phyloP scores from a whole-genome alignment of 1,140 invertebrate genomes.

The Triops longicaudatus region DNA sequence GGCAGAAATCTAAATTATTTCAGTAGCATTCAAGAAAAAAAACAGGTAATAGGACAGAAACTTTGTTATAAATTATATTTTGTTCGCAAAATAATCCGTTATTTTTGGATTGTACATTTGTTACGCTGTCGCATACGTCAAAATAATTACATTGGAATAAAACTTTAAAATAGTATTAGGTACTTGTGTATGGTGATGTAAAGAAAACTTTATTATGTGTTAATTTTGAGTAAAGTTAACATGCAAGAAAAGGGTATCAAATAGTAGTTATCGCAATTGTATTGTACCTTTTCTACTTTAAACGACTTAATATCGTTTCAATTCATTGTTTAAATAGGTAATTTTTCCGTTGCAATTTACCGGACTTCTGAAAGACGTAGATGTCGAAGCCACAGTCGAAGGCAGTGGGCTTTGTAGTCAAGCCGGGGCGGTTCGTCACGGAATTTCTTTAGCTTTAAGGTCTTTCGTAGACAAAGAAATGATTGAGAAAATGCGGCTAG shows the following conservation, averaged over 20 bases:
- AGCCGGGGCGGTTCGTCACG: slow-evolving; percentile 75
- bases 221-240: too few species aligned
- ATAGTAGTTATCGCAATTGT: too few species aligned
- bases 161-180: too few species aligned
- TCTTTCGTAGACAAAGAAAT: slow-evolving; percentile 69
- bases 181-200: too few species aligned
- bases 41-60: slow-evolving; percentile 52
- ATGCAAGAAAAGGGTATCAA: too few species aligned
- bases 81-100: slow-evolving; percentile 25
- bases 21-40: slow-evolving; percentile 53
- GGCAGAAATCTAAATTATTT: slow-evolving; percentile 69
- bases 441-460: slow-evolving; percentile 62
- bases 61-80: slow-evolving; percentile 25
- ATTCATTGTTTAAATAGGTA: slow-evolving; percentile 45
- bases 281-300: too few species aligned
- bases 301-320: too few species aligned
- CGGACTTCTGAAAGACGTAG: slow-evolving; percentile 63
- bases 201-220: too few species aligned
- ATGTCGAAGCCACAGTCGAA: slow-evolving; percentile 67
- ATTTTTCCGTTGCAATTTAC: slow-evolving; percentile 78
- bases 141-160: too few species aligned
- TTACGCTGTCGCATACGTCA: too few species aligned
- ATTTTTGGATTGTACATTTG: too few species aligned
- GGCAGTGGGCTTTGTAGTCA: slow-evolving; percentile 49
- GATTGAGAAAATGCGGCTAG: slow-evolving; percentile 76